Evolutionary conservation across 35 echinoderm and acorn worm genomes (phyloP).

Genomic region (Hemicentrotus pulcherrimus): DNA sequence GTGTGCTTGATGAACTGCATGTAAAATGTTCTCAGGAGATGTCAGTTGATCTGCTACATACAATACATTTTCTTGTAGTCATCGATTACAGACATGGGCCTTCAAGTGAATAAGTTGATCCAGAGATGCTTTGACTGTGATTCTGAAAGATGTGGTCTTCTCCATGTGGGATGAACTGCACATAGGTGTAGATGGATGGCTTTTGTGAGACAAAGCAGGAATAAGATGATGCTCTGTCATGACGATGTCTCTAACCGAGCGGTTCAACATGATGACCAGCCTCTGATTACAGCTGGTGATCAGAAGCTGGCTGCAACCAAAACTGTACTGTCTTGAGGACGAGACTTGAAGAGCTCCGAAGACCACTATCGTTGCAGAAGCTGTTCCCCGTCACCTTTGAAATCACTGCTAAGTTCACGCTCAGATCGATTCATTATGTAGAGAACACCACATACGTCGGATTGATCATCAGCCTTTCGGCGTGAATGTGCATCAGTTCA

Average conservation of each 20-base stretch:
- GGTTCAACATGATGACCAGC: too few relatives aligned
- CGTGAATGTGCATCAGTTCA: too few relatives aligned
- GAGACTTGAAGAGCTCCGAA: neutral
- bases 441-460: too few relatives aligned
- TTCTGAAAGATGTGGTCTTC: neutral
- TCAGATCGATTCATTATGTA: too few relatives aligned
- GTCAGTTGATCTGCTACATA: neutral
- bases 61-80: neutral
- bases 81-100: too few relatives aligned
- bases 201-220: neutral
- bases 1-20: neutral
- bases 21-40: neutral
- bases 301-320: too few relatives aligned
- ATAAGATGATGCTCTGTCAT: neutral
- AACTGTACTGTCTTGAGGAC: too few relatives aligned
- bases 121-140: neutral
- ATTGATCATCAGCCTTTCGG: too few relatives aligned
- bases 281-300: too few relatives aligned
- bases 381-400: too few relatives aligned
- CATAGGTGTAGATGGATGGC: neutral
- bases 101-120: neutral
- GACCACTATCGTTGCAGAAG: neutral
- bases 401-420: too few relatives aligned
- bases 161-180: neutral
- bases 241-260: too few relatives aligned